Percentiles rank a stretch among this genome's conserved stretches.
These are phyloP conservation scores for Anastrepha ludens DNA, from an alignment of 1,140 invertebrate genomes.

Conservation along the genomic window DNA sequence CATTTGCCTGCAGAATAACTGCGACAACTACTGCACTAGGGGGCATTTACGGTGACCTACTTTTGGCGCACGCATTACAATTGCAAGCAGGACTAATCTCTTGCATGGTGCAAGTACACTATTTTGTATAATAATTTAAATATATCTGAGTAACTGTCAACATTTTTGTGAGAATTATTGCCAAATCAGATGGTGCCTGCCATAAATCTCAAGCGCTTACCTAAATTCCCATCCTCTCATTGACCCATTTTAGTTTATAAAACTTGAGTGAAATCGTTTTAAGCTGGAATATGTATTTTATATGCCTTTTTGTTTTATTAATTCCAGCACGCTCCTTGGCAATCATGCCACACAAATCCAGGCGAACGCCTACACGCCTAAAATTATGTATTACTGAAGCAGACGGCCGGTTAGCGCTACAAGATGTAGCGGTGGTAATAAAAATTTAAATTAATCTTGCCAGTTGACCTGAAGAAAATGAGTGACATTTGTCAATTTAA, in stretches of 20 bases:
- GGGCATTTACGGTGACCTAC: not conserved
- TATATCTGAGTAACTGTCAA: not conserved
- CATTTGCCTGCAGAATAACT: not conserved
- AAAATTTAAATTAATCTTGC: conserved; percentile 46
- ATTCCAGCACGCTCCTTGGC: not conserved
- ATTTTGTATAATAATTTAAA: not conserved
- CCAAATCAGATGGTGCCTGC: not conserved
- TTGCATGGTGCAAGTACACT: too few relatives aligned
- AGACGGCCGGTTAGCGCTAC: not conserved
- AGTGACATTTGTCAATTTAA: conserved; percentile 47
- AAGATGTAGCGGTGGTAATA: not conserved
- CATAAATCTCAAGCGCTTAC: not conserved
- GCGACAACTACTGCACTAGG: not conserved
- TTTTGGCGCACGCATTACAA: not conserved
- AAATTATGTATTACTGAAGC: not conserved
- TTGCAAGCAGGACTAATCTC: not conserved
- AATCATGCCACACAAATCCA: not conserved
- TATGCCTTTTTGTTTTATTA: not conserved
- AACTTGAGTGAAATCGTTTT: not conserved
- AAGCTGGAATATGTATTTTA: not conserved
- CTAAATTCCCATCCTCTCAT: not conserved
- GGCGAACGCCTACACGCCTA: not conserved
- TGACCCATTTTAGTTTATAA: conserved; percentile 18
- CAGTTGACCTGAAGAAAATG: not conserved
- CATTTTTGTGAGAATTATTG: not conserved